Evolutionary conservation across 2,797 vertebrate genomes (phyloP).

Genomic region (Rhabdomys pumilio): DNA sequence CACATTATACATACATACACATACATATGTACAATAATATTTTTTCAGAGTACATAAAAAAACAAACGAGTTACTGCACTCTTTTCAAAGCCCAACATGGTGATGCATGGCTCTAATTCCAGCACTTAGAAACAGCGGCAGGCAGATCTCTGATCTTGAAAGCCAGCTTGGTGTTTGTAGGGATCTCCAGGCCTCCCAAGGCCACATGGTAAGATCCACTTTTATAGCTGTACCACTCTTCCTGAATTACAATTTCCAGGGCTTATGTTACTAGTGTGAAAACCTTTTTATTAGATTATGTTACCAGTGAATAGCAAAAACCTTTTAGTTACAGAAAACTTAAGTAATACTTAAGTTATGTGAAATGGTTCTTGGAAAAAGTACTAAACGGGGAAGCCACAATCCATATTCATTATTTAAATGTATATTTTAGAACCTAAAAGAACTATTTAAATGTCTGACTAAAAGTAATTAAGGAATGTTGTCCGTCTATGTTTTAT

Average conservation of each 20-base stretch:
- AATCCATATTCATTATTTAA: neutral
- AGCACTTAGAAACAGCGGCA: neutral
- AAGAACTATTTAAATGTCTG: conserved; percentile 19
- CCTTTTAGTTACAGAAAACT: conserved; percentile 5
- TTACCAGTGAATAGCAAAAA: neutral
- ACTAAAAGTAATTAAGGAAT: neutral
- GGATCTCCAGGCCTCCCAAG: neutral
- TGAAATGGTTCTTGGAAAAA: neutral
- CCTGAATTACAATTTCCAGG: neutral
- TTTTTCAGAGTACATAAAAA: neutral
- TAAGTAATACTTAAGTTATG: neutral
- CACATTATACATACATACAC: neutral
- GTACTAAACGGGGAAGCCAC: neutral
- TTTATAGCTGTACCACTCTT: neutral
- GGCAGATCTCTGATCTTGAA: neutral
- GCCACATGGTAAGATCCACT: neutral
- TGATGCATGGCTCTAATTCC: no score
- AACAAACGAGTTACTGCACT: neutral
- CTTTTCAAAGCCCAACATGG: neutral
- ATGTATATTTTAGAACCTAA: neutral
- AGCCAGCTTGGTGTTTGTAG: neutral
- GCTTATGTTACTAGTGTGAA: neutral
- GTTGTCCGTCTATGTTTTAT: conserved; percentile 9
- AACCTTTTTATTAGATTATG: neutral
- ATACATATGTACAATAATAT: neutral